A percentile compares a stretch with the other conserved stretches of the same genome.
Conservation (phyloP, 1,140 invertebrate genomes). For the Megalopta genalis region DNA sequence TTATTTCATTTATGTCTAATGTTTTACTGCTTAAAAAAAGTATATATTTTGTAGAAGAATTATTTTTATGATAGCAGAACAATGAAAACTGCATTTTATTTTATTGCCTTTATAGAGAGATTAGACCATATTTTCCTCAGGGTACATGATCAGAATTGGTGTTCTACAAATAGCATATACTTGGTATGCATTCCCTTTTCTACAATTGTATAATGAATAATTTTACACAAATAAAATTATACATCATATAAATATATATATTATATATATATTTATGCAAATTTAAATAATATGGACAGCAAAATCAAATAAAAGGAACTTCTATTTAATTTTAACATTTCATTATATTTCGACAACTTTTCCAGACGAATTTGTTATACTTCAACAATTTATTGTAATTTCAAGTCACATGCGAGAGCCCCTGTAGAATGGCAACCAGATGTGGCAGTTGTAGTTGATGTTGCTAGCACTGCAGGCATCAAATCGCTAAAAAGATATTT, state of each 20-base stretch:
- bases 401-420: background rate
- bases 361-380: background rate
- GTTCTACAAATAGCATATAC: background rate
- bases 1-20: background rate
- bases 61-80: background rate
- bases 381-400: background rate
- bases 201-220: background rate
- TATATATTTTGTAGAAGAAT: conserved; percentile 34
- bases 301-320: too few relatives aligned
- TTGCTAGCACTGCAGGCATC: background rate
- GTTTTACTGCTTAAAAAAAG: background rate
- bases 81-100: background rate
- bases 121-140: background rate
- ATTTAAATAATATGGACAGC: too few relatives aligned
- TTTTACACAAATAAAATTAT: background rate
- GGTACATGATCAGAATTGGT: background rate
- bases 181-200: conserved; percentile 2
- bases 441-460: background rate
- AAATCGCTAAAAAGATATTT: background rate
- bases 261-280: too few relatives aligned
- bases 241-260: background rate
- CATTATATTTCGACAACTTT: too few relatives aligned
- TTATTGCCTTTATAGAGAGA: conserved; percentile 8
- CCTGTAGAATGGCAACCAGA: background rate
- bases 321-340: too few relatives aligned